Evolutionary conservation across 2,113 vertebrate genomes (phyloP).

Genomic region (Tauraco erythrolophus): DNA sequence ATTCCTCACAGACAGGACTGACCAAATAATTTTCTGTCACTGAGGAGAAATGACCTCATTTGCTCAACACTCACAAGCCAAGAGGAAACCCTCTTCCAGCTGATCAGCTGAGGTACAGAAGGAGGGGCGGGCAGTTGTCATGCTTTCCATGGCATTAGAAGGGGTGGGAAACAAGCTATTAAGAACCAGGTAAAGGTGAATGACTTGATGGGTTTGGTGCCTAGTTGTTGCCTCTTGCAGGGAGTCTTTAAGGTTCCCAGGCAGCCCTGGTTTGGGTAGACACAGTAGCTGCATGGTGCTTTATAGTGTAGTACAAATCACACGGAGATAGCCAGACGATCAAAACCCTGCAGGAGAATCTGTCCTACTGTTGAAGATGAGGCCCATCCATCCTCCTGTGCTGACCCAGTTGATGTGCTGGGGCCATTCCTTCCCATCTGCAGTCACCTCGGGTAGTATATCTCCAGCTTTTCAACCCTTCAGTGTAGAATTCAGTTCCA

Average conservation of each 20-base stretch:
- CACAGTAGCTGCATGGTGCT: neutral
- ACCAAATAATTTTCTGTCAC: constrained; percentile 50
- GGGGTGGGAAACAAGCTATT: neutral
- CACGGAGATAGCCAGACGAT: neutral
- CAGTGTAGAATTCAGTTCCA: neutral
- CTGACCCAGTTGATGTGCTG: neutral
- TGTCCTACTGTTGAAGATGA: neutral
- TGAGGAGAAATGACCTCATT: constrained; percentile 62
- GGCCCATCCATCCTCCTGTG: neutral
- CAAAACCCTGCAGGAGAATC: neutral
- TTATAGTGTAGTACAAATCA: neutral
- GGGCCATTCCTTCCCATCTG: accelerated
- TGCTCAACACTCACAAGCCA: constrained; percentile 30
- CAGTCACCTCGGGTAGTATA: neutral
- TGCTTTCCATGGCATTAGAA: neutral
- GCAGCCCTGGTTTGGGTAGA: neutral
- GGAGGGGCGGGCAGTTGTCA: constrained; percentile 30
- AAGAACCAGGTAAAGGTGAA: neutral
- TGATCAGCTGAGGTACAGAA: constrained; percentile 55
- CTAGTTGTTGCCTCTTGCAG: neutral
- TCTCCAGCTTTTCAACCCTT: neutral
- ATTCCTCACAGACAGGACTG: neutral
- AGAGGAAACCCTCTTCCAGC: constrained; percentile 47
- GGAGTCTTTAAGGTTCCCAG: neutral
- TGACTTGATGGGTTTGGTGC: neutral